Evolutionary conservation across 2,797 vertebrate genomes (phyloP).

Genomic region (Lepilemur septentrionalis): DNA sequence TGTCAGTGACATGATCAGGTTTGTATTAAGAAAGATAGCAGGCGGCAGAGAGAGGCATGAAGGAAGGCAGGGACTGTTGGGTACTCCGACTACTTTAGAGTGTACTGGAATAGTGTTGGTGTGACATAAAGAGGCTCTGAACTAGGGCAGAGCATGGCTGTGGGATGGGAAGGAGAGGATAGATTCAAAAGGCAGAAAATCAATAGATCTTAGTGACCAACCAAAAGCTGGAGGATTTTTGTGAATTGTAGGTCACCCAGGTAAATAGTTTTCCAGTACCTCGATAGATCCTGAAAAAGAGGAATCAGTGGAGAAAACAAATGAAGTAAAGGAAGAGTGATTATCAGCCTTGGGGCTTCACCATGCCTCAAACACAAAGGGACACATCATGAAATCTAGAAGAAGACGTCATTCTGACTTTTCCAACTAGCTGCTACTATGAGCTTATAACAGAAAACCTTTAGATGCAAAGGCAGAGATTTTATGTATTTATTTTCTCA

Average conservation of each 20-base stretch:
- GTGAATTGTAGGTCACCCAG: not conserved
- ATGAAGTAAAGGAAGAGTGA: not conserved
- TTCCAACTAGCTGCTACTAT: not conserved
- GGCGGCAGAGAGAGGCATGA: not conserved
- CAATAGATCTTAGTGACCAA: not conserved
- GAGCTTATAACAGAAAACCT: not conserved
- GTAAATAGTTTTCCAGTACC: no score
- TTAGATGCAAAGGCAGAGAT: not conserved
- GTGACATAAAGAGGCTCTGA: not conserved
- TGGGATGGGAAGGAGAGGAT: not conserved
- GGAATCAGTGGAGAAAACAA: not conserved
- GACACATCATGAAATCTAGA: not conserved
- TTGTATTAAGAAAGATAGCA: not conserved
- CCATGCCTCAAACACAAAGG: not conserved
- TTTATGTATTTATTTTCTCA: not conserved
- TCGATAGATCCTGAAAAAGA: not conserved
- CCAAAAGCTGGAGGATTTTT: not conserved
- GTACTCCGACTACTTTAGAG: not conserved
- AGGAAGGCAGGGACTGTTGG: not conserved
- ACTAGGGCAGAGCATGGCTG: not conserved
- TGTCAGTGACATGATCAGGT: not conserved
- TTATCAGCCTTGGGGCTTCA: not conserved
- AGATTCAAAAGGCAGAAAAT: not conserved
- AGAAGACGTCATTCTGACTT: not conserved
- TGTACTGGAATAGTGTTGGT: not conserved